Percentiles rank a stretch among this genome's conserved stretches.
Conservation (phyloP, 2,888 invertebrate genomes). For the Drosophila sordidapex region DNA sequence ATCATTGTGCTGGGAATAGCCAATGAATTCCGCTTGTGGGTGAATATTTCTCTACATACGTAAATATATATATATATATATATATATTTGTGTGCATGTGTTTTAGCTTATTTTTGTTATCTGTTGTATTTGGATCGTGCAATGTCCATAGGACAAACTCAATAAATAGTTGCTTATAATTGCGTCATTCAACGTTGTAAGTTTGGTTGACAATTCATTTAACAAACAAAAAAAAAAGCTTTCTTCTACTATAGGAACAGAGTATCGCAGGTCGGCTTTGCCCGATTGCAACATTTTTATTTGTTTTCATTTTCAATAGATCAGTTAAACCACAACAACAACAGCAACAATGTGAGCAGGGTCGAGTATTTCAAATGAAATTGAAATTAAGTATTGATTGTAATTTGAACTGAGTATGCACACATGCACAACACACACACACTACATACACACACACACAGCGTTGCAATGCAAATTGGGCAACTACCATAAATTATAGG, state of each 20-base stretch:
- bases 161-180: background rate
- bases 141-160: background rate
- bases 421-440: slow-evolving; percentile 3
- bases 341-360: slow-evolving; percentile 19
- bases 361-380: slow-evolving; percentile 61
- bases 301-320: slow-evolving; percentile 41
- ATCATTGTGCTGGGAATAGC: slow-evolving; percentile 70
- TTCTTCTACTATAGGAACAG: background rate
- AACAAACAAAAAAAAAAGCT: background rate
- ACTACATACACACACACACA: slow-evolving; percentile 12
- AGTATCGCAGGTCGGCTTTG: background rate
- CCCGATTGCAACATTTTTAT: slow-evolving; percentile 3
- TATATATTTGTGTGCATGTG: background rate
- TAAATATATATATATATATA: background rate
- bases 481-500: slow-evolving; percentile 54
- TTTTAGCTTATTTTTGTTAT: slow-evolving; percentile 6
- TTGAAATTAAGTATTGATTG: slow-evolving; percentile 73
- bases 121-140: background rate
- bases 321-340: slow-evolving; percentile 8
- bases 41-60: slow-evolving; percentile 13
- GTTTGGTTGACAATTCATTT: background rate
- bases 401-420: slow-evolving; percentile 53
- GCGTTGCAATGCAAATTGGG: slow-evolving; percentile 44
- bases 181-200: background rate
- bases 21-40: slow-evolving; percentile 56